Conservation (phyloP, 2,797 vertebrate genomes). For the Eutrigla gurnardus region DNA sequence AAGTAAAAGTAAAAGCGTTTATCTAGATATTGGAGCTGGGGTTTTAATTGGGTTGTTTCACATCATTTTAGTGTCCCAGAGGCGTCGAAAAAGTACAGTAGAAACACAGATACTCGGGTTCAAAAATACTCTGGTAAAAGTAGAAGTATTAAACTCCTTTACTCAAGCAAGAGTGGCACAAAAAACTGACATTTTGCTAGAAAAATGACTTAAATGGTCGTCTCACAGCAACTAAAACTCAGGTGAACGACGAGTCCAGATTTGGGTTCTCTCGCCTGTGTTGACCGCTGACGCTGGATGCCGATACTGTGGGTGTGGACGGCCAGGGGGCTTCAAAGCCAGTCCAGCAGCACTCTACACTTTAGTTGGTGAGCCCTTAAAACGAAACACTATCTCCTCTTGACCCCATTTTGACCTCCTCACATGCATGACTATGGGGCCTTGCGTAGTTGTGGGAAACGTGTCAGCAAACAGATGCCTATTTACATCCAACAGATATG, state of each 20-base stretch:
- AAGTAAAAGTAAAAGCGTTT: neutral
- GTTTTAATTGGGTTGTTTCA: neutral
- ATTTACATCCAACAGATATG: neutral
- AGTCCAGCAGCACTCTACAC: conserved; percentile 11
- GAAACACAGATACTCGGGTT: too few species aligned
- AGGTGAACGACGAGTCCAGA: too few species aligned
- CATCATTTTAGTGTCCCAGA: neutral
- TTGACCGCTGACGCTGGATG: neutral
- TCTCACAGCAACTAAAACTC: neutral
- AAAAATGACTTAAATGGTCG: neutral
- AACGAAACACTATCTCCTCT: too few species aligned
- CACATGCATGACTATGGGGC: too few species aligned
- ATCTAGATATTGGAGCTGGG: neutral
- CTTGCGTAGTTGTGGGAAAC: neutral
- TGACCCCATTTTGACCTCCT: too few species aligned
- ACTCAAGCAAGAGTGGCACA: neutral
- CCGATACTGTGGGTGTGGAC: conserved; percentile 45
- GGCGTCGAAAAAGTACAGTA: too few species aligned
- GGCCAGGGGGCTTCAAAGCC: conserved; percentile 25
- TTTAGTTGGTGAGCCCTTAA: neutral
- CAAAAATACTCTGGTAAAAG: neutral
- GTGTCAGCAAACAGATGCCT: neutral
- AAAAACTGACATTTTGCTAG: neutral
- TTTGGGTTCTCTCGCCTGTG: too few species aligned
- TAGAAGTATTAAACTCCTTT: neutral